Base-by-base conservation (phyloP, 2,888 invertebrate species). In the Troilus luridus region DNA sequence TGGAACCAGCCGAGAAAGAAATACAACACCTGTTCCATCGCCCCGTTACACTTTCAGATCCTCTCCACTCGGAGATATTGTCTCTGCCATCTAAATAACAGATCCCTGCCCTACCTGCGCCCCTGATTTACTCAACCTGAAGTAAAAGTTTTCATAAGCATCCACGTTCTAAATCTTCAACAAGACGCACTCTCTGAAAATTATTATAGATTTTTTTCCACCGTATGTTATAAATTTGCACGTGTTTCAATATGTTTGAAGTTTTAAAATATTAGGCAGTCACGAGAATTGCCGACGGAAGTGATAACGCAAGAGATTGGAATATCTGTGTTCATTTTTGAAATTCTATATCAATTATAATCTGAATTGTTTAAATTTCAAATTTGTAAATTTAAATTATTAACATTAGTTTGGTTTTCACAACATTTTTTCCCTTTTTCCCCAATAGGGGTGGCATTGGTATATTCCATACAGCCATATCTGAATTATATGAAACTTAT, bases 71-170 rank as follows among this genome's bases (percentile, higher is more conserved):
- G 7, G 24, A 77, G 72, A 77, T 77, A 77, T 77, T 77, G 72
- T 77, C 72, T 77, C 72, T 77, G 24, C 24, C 72, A 77, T 77
- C 72, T 77, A 77, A 77, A 77, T 77, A 77, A 77, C 72, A 77
- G 72, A 77, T 77, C 24, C 72, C 7, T 7, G 27, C 12, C 27
- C 72, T 14, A 27, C 72, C 6, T 41, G 41, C 7, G 24, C 0
- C 17, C 8, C 72, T 77, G 72, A 77, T 77, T 77, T 77, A 41
- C 27, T 41, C 72, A 19, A 19, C 41, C 72, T 77, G 0, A 41
- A 41, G 72, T 27, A 77, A 77, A 77, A 77, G 72, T 77, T 77
- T 77, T 77, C 72, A 14, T 77, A 77, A 77, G 72, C 41, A 77
- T 27, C 19, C 72, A 17, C 72, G 27, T 77, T 77, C 41, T 77